A percentile compares a stretch with the other conserved stretches of the same genome.
Conservation (phyloP, 2,797 vertebrate genomes). For the Corythornis leucogaster region DNA sequence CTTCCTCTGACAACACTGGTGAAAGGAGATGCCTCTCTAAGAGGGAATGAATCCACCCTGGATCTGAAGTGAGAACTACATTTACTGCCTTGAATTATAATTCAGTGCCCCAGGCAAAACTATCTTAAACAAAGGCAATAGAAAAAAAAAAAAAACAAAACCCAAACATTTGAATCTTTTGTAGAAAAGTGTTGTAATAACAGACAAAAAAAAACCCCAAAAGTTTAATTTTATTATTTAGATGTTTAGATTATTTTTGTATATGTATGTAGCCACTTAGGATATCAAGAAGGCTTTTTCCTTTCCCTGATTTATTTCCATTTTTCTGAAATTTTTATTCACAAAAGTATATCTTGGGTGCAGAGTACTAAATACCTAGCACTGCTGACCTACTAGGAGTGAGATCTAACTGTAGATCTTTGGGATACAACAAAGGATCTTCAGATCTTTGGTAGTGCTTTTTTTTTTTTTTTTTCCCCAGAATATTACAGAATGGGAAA, state of each 20-base stretch:
- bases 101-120: not conserved
- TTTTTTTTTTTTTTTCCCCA: not conserved
- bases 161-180: not conserved
- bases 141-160: not conserved
- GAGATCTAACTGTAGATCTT: not conserved
- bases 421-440: not conserved
- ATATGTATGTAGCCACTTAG: not conserved
- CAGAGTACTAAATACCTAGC: not conserved
- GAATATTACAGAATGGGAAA: not conserved
- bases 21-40: not conserved
- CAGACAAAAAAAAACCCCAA: not conserved
- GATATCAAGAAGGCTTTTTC: not conserved
- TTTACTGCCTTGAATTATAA: not conserved
- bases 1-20: not conserved
- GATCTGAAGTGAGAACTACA: not conserved
- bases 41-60: accelerated
- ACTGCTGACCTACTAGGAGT: not conserved
- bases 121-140: not conserved
- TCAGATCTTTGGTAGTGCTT: not conserved
- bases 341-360: not conserved
- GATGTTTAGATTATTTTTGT: not conserved
- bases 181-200: not conserved
- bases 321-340: not conserved
- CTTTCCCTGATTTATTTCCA: not conserved
- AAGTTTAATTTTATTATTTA: not conserved